Evolutionary conservation across 2,888 invertebrate genomes (phyloP), one percentile per base, ranked within the genome.

Genomic region (Drosophila recens): DNA sequence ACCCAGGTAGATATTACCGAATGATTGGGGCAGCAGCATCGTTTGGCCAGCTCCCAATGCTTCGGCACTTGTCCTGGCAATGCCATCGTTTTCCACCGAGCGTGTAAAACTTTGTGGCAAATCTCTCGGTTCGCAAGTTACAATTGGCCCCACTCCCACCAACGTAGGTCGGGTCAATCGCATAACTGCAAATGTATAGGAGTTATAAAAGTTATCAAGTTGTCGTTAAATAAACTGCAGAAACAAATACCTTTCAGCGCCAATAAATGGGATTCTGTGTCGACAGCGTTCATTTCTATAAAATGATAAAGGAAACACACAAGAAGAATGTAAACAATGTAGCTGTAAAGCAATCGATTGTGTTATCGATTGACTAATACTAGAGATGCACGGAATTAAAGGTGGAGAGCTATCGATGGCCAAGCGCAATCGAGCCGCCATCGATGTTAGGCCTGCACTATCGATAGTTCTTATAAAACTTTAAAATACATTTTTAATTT

Each of bases 1-100:
- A 10, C 90, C 99, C 49, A 99, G 94, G 92, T 99, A 99, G 86
- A 99, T 98, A 91, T 98, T 99, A 5, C 99, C 99, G 93, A 99
- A 99, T 92, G 97, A 98, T 93, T 99, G 99, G 13, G 99, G 99
- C 57, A 99, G 93, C 64, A 98, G 94, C 89, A 99, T 94, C 91
- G 98, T 97, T 90, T 98, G 97, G 1, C 98, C 98, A 59, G 97
- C 94, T 3, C 90, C 88, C 34, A 92, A 65, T 0, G 96, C 96
- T 93, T 97, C 97, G 90, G 97, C 95, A 63, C 96, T 96, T 0
- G 95, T 94, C 0, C 97, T 96, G 34, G 97, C 94, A n/a, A 97
- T 96, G 15, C 97, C 95, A 93, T 98, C 98, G 86, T 95, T 95
- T 90, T 96, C 96, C 51, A 97, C 93, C 75, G 96, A 95, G 87